These are phyloP conservation scores for Mohoua ochrocephala DNA, from an alignment of 2,113 vertebrate species.

Conservation along the genomic window DNA sequence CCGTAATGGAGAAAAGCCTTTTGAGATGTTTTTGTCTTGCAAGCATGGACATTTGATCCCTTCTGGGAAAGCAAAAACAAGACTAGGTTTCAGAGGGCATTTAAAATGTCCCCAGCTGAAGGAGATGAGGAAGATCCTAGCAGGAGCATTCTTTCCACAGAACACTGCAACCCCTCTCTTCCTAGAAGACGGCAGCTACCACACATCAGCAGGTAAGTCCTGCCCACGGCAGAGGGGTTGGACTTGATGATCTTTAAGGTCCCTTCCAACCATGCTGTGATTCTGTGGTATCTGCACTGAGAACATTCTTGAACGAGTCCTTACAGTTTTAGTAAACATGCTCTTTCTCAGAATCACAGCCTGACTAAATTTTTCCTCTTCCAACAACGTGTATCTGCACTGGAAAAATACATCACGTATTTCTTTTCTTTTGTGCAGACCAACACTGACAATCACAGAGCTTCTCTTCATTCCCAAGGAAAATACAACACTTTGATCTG, in stretches of 20 bases:
- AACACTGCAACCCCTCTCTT: neutral
- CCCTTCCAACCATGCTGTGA: neutral
- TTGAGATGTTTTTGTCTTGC: neutral
- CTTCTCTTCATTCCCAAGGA: neutral
- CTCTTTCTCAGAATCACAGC: neutral
- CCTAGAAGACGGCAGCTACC: neutral
- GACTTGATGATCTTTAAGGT: neutral
- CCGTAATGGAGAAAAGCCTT: neutral
- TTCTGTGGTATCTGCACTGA: neutral
- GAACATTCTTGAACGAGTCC: neutral
- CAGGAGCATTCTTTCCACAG: neutral
- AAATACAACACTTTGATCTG: neutral
- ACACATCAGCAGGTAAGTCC: neutral
- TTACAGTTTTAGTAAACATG: neutral
- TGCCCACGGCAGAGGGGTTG: neutral
- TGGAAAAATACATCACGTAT: neutral
- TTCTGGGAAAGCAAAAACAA: neutral
- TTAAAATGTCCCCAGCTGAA: neutral
- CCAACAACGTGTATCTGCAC: neutral
- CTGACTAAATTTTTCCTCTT: neutral
- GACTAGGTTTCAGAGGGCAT: neutral
- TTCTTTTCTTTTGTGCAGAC: neutral
- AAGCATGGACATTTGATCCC: neutral
- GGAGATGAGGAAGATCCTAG: neutral
- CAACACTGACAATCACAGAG: neutral